phyloP scores from a whole-genome alignment of 1,140 invertebrate genomes.

The Acromyrmex echinatior region DNA sequence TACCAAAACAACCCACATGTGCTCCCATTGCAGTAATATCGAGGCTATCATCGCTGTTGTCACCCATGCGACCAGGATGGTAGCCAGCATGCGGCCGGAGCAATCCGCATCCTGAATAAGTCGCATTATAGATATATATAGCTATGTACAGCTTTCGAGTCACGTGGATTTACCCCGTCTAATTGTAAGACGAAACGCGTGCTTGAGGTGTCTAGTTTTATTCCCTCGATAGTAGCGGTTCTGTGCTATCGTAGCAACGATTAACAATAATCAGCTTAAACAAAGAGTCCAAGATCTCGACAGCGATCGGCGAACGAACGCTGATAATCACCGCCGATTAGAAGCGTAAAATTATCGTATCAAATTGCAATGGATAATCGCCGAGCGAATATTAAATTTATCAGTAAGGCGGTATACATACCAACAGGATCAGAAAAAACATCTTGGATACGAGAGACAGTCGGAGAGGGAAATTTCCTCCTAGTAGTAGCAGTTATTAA shows the following conservation, averaged over 20 bases:
- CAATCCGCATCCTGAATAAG: slow-evolving; percentile 73
- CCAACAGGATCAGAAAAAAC: slow-evolving; percentile 37
- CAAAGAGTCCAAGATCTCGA: not conserved
- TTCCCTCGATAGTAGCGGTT: not conserved
- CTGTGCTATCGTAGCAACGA: not conserved
- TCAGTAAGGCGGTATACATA: slow-evolving; percentile 8
- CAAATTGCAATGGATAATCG: not conserved
- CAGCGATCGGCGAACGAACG: not conserved
- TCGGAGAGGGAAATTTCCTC: not conserved
- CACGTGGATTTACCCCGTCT: not conserved
- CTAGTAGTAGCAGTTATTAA: not conserved
- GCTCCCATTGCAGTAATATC: slow-evolving; percentile 79
- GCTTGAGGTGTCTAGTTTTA: not conserved
- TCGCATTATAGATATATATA: slow-evolving; percentile 10
- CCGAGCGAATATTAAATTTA: not conserved
- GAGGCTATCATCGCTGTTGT: slow-evolving; percentile 78
- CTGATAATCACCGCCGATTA: slow-evolving; percentile 3
- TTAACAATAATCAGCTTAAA: not conserved
- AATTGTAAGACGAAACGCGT: slow-evolving; percentile 31
- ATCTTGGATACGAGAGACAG: not conserved
- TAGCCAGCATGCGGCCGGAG: slow-evolving; percentile 78
- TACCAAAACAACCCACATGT: slow-evolving; percentile 80
- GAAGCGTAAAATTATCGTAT: not conserved
- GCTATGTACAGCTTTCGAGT: not conserved
- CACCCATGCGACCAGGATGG: slow-evolving; percentile 79